Conservation (phyloP, 2,888 invertebrate species). For the Sarcophaga carnaria region DNA sequence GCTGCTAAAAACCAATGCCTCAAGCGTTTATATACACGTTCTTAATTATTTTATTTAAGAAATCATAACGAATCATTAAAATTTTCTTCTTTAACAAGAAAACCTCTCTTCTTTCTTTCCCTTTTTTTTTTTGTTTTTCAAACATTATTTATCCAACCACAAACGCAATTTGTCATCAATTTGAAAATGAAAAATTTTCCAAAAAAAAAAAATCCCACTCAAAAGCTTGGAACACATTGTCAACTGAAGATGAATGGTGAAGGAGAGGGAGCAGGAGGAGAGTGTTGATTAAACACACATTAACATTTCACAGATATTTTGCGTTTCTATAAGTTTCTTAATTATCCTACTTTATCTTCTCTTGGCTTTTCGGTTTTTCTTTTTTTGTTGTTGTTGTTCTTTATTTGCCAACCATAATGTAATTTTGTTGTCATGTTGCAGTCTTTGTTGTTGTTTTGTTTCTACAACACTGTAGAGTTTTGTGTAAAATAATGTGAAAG, state of each 20-base stretch:
- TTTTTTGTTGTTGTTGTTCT: not conserved
- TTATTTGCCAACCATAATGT: conserved; percentile 10
- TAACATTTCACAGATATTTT: not conserved
- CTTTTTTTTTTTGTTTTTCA: not conserved
- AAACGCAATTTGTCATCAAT: not conserved
- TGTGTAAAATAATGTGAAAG: not conserved
- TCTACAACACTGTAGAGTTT: not conserved
- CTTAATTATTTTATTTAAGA: not conserved
- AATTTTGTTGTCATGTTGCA: conserved; percentile 9
- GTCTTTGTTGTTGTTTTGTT: conserved; percentile 5
- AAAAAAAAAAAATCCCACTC: not conserved
- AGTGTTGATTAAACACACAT: not conserved
- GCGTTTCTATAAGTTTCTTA: conserved; percentile 49
- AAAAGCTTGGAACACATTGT: not conserved
- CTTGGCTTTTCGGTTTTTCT: not conserved
- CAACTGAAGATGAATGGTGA: not conserved
- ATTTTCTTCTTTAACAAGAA: not conserved
- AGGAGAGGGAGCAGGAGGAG: too few species aligned
- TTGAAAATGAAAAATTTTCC: not conserved
- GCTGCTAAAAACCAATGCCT: too few species aligned
- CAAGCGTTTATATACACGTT: not conserved
- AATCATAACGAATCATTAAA: not conserved
- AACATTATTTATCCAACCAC: not conserved
- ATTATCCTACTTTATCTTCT: conserved; percentile 52
- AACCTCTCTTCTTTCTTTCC: not conserved